A percentile compares a stretch with the other conserved stretches of the same genome.
phyloP scores from a whole-genome alignment of 2,797 vertebrate species.

The Delichon dasypus region DNA sequence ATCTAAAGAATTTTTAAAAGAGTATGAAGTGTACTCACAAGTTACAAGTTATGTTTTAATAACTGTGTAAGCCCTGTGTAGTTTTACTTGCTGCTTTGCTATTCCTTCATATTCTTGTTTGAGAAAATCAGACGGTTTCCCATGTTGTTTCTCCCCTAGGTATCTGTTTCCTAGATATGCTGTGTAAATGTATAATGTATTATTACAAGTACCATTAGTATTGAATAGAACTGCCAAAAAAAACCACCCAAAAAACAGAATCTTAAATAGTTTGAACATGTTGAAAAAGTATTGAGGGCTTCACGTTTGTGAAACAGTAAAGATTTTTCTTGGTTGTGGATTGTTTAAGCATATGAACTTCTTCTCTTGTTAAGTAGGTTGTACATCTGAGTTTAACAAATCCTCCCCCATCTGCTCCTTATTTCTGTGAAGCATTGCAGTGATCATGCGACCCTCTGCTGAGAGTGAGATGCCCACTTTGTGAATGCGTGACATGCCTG shows the following conservation, averaged over 20 bases:
- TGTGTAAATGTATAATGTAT: background rate
- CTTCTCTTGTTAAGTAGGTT: background rate
- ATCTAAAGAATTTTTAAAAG: background rate
- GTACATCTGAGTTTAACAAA: background rate
- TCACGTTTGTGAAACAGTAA: background rate
- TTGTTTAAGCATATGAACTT: background rate
- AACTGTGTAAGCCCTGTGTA: background rate
- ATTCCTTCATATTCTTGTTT: background rate
- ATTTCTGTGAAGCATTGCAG: background rate
- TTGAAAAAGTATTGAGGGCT: background rate
- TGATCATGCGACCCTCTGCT: background rate
- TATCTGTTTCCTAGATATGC: background rate
- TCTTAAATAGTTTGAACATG: background rate
- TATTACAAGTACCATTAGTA: background rate
- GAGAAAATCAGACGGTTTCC: background rate
- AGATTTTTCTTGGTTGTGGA: background rate
- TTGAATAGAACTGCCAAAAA: background rate
- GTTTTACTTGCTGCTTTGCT: background rate
- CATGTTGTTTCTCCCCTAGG: background rate
- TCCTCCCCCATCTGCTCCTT: background rate
- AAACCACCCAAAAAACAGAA: background rate
- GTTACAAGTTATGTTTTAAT: background rate
- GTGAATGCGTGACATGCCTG: slow-evolving; percentile 6
- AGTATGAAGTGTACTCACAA: background rate
- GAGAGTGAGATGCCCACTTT: slow-evolving; percentile 14